phyloP scores from a whole-genome alignment of 2,113 vertebrate species.

The Forbesichthys papilliferus region DNA sequence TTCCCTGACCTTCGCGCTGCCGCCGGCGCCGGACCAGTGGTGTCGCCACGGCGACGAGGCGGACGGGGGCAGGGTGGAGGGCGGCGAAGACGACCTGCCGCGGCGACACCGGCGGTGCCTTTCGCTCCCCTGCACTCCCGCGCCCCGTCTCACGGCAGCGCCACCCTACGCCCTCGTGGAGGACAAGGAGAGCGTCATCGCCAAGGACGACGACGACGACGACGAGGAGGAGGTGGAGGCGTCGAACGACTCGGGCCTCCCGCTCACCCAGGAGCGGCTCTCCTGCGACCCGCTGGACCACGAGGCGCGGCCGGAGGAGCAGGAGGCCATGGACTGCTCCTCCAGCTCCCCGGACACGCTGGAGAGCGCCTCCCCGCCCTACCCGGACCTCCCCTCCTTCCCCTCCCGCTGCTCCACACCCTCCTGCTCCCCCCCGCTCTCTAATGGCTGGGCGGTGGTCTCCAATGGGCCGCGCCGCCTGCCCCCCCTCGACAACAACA shows the following conservation, averaged over 20 bases:
- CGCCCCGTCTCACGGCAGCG: conserved; percentile 65
- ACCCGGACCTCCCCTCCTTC: conserved; percentile 34
- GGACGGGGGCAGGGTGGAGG: conserved; percentile 25
- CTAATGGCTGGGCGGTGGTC: conserved; percentile 72
- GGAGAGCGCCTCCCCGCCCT: conserved; percentile 41
- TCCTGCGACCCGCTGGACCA: conserved; percentile 60
- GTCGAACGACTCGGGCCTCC: conserved; percentile 61
- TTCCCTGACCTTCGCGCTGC: conserved; percentile 84
- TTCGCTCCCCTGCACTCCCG: conserved; percentile 86
- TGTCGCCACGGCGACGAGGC: conserved; percentile 40
- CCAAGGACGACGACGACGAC: conserved; percentile 9
- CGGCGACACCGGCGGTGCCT: conserved; percentile 80
- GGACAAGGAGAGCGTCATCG: conserved; percentile 15
- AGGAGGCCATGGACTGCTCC: conserved; percentile 82
- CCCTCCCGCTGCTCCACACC: conserved; percentile 44
- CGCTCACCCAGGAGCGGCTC: conserved; percentile 60
- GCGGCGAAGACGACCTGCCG: conserved; percentile 38
- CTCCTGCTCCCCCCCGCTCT: conserved; percentile 56
- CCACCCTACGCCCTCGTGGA: conserved; percentile 32
- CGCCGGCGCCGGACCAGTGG: conserved; percentile 63
- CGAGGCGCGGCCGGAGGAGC: conserved; percentile 35
- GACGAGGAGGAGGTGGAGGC: neutral
- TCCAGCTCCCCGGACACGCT: conserved; percentile 75
- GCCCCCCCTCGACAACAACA: conserved; percentile 81
- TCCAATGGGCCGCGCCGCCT: conserved; percentile 74